phyloP scores from a whole-genome alignment of 92 coral and sea anemone species.

The Chrysogorgia sp. region DNA sequence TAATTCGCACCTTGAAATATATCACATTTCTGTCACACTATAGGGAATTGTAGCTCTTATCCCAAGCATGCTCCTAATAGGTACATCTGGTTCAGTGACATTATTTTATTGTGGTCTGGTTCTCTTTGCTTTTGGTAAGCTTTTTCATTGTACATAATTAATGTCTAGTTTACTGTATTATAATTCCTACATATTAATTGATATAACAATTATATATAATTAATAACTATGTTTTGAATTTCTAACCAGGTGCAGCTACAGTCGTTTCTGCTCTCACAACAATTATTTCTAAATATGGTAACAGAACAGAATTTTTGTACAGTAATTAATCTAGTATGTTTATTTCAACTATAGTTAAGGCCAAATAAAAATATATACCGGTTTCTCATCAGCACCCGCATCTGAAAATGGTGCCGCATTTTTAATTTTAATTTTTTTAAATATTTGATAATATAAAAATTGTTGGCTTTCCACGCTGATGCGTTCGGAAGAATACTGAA shows the following conservation, averaged over 20 bases:
- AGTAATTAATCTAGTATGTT: no score
- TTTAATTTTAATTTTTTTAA: no score
- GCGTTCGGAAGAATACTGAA: no score
- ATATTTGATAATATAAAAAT: no score
- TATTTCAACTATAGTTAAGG: no score
- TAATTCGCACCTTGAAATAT: no score
- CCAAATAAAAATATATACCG: no score
- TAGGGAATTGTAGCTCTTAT: conserved; percentile 94
- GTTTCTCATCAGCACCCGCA: no score
- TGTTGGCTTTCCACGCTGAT: no score
- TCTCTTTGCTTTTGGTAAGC: conserved; percentile 84
- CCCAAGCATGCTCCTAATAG: conserved; percentile 91
- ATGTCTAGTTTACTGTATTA: no score
- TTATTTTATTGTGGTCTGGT: conserved; percentile 79
- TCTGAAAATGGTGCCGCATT: no score
- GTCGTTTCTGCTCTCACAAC: conserved; percentile 93
- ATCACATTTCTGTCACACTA: not conserved
- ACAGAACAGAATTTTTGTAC: conserved; percentile 18
- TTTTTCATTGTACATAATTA: not conserved
- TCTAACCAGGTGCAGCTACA: conserved; percentile 77
- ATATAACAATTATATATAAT: not conserved
- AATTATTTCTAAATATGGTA: conserved; percentile 84
- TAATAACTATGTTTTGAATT: not conserved
- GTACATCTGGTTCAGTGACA: conserved; percentile 73
- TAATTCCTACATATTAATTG: not conserved